Percentiles rank a stretch among this genome's conserved stretches.
These are phyloP conservation scores for Spinibarbus caldwelli DNA, from an alignment of 2,797 vertebrate species.

Conservation along the genomic window DNA sequence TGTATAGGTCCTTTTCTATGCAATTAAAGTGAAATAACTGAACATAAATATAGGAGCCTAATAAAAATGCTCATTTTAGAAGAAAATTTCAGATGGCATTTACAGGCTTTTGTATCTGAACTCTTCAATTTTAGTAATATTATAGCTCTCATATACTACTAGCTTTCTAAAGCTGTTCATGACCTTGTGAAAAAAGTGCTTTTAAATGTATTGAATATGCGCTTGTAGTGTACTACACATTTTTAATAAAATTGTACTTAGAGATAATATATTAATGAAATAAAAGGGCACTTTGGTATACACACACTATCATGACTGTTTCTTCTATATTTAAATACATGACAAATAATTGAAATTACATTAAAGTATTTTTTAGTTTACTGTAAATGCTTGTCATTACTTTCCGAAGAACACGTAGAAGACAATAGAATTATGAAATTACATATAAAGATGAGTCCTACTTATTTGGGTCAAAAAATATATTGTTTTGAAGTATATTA, in stretches of 20 bases:
- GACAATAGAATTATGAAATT: not conserved
- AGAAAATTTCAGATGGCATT: too few relatives aligned
- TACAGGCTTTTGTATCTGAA: too few relatives aligned
- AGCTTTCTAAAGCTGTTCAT: not conserved
- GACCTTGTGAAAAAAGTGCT: not conserved
- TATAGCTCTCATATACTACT: not conserved
- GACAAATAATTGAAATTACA: too few relatives aligned
- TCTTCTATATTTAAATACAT: too few relatives aligned
- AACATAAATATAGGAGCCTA: too few relatives aligned
- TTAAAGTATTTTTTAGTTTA: not conserved
- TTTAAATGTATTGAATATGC: not conserved
- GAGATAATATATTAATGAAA: not conserved
- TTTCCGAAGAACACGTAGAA: too few relatives aligned
- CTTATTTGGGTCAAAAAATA: not conserved
- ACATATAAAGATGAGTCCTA: not conserved
- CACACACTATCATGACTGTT: not conserved
- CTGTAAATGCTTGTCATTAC: not conserved
- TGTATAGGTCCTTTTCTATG: too few relatives aligned
- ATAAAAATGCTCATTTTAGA: too few relatives aligned
- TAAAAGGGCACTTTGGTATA: not conserved
- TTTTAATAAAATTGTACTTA: not conserved
- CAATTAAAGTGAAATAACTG: too few relatives aligned
- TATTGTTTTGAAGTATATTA: not conserved
- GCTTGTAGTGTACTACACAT: not conserved
- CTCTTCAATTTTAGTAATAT: not conserved